Evolutionary conservation across 1,140 invertebrate genomes (phyloP), one percentile per base, ranked within the genome.

Genomic region (Andricus grossulariae): DNA sequence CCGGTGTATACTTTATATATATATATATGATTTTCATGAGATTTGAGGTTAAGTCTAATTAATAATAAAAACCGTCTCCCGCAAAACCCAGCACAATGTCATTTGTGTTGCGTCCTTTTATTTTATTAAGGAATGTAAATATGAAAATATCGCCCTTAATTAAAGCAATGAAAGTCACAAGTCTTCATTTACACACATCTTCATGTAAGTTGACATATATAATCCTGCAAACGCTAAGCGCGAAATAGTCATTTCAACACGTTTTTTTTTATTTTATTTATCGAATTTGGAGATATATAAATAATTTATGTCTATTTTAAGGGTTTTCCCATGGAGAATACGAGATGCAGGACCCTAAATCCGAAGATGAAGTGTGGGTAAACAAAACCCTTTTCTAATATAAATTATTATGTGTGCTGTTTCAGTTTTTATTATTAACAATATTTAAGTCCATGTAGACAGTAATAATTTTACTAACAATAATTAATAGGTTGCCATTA

Each of bases 331-430:
- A 97, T 89, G 97, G 97, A 71, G 96, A 98, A 92, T 98, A 96
- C 90, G 97, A 98, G 93, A 96, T 94, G 94, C 93, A 97, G 91
- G 97, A 99, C 92, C 97, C 98, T 32, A 97, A 98, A 92, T 95
- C 95, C 15, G 95, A 97, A 83, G 96, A 96, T 86, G 97, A 99
- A 94, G 93, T 98, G 96, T 98, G 93, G 94, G 94, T 93, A 85
- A 76, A 84, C 75, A 85, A 76, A 84, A n/a, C 73, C 57, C 60
- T 71, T 71, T 71, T 74, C 57, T 57, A 80, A 79, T 73, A 15
- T 72, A n/a, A 32, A 57, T 73, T 10, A 32, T 32, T 32, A 5
- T 32, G 25, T 32, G 25, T 32, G 25, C 4, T 32, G 25, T 5
- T 32, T 32, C 25, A 32, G 25, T 3, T 32, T 32, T 32, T 60